A percentile compares a stretch with the other conserved stretches of the same genome.
Conservation (phyloP, 2,888 invertebrate species). For the Aphidius colemani region DNA sequence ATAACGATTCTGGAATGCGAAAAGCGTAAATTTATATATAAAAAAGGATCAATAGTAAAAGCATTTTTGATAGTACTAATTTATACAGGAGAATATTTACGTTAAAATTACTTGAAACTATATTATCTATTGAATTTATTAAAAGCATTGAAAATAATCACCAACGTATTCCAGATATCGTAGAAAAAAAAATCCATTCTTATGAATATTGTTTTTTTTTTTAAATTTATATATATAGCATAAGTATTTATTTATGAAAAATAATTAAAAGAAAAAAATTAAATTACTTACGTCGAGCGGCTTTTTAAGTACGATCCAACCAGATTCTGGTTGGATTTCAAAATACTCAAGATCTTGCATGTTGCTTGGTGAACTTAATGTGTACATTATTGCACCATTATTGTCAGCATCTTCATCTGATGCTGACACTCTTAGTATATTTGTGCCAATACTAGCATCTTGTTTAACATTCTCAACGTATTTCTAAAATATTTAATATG, state of each 20-base stretch:
- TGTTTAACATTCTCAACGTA: constrained; percentile 96
- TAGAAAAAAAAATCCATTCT: constrained; percentile 20
- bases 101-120: background rate
- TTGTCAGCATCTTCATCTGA: constrained; percentile 97
- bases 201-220: constrained; percentile 7
- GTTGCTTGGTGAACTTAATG: constrained; percentile 86
- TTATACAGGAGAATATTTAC: background rate
- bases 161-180: constrained; percentile 39
- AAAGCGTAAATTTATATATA: constrained; percentile 13
- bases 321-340: constrained; percentile 94
- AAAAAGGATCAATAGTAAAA: constrained; percentile 8
- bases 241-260: constrained; percentile 31
- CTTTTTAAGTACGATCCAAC: constrained; percentile 95
- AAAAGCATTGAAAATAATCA: background rate
- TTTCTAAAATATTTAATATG: constrained; percentile 69
- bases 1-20: constrained; percentile 38
- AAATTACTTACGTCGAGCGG: constrained; percentile 91
- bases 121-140: background rate
- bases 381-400: constrained; percentile 93
- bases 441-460: constrained; percentile 93
- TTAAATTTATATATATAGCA: constrained; percentile 29
- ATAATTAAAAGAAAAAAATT: constrained; percentile 26
- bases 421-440: constrained; percentile 91
- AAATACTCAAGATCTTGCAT: constrained; percentile 87
- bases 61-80: constrained; percentile 22